Evolutionary conservation across 2,113 vertebrate genomes (phyloP), one percentile per base, ranked within the genome.

Genomic region (Tenebrosternarchus preto): DNA sequence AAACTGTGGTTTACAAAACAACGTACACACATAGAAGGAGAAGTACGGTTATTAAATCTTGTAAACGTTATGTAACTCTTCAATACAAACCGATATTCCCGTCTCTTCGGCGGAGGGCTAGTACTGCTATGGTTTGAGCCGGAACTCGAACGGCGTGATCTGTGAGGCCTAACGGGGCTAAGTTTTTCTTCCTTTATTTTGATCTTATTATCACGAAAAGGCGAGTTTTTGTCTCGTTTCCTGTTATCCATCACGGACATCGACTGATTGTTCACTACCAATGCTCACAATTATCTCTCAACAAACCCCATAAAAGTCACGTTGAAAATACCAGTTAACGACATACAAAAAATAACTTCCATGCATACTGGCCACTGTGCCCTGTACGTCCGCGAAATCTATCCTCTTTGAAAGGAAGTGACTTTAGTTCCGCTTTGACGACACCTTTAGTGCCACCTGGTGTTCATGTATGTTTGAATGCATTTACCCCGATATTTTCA

Each of bases 181-280:
- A 88, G 24, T 66, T 85, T 83, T 87, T 94, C 93, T 80, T 93
- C 87, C 68, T 94, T 94, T 61, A 94, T 79, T 80, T 87, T 91
- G 0, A 91, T 83, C 82, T 91, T 92, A 3, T 91, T 92, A 3
- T 92, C 89, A 4, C 90, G 86, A 72, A 81, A 76, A 24, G 93
- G 91, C 29, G 91, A 93, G 46, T 85, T 83, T 82, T 69, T 86
- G 73, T 90, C 90, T 78, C 90, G 87, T 84, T 89, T 93, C 76
- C 89, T 90, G 88, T 91, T 91, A 57, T 91, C 86, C 93, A 94
- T 94, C 55, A 5, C 82, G 1, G 61, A 55, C 60, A 6, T 0
- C 27, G 8, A 11, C 22, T 16, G 3, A 2, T 27, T 55, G 29
- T 39, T 43, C 60, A 33, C 9, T 33, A 55, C 5, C 22, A 22